Conservation (phyloP, 1,140 invertebrate species). For the Hyles euphorbiae region DNA sequence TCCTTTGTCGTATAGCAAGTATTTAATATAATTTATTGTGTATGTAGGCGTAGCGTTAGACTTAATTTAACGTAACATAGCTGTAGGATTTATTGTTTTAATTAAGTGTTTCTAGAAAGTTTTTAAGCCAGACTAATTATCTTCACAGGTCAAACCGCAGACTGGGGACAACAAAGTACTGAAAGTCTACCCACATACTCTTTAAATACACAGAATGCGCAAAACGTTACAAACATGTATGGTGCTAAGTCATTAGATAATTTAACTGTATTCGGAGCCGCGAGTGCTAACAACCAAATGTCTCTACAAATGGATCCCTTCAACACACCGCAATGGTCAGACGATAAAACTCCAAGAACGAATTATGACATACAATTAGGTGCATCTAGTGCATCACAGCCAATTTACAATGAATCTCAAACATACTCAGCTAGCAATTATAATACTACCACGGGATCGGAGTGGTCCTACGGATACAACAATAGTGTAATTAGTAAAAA, state of each 20-base stretch:
- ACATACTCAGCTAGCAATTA: slow-evolving; percentile 39
- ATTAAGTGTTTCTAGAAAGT: too few species aligned
- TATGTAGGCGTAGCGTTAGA: too few species aligned
- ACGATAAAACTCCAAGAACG: slow-evolving; percentile 27
- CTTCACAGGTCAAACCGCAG: slow-evolving; percentile 39
- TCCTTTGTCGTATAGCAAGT: too few species aligned
- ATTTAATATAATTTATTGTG: too few species aligned
- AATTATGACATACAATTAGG: slow-evolving; percentile 43
- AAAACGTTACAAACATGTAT: slow-evolving; percentile 39
- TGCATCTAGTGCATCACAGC: slow-evolving; percentile 21
- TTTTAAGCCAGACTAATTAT: too few species aligned
- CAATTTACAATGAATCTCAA: slow-evolving; percentile 44
- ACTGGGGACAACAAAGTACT: slow-evolving; percentile 56
- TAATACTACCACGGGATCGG: slow-evolving; percentile 16
- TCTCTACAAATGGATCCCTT: slow-evolving; percentile 38
- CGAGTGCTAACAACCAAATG: background rate
- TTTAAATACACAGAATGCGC: slow-evolving; percentile 23
- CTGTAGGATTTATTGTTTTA: background rate
- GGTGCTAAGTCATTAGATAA: slow-evolving; percentile 63
- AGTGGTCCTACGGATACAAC: slow-evolving; percentile 3
- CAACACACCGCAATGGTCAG: slow-evolving; percentile 49
- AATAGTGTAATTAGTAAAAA: slow-evolving; percentile 10
- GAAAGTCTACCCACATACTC: slow-evolving; percentile 52
- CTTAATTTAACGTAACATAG: background rate
- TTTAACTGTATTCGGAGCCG: slow-evolving; percentile 18